These are phyloP conservation scores for Euphonia xanthogaster DNA, from an alignment of 2,797 vertebrate genomes.

Conservation along the genomic window DNA sequence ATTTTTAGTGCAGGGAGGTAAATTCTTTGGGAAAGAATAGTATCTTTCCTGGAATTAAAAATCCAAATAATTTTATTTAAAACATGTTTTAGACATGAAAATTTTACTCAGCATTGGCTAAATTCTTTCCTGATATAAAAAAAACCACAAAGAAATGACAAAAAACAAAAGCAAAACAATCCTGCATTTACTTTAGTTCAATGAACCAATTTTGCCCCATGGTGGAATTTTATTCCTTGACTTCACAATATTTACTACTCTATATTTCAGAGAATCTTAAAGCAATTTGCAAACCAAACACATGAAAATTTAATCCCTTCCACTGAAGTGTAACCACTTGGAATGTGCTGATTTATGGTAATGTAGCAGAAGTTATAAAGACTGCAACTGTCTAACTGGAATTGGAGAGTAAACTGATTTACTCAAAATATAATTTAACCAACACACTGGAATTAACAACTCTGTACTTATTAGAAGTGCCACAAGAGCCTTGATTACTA, in stretches of 20 bases:
- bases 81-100: background rate
- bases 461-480: background rate
- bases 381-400: background rate
- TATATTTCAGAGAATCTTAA: background rate
- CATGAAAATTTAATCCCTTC: background rate
- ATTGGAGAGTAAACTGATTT: background rate
- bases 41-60: background rate
- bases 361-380: background rate
- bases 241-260: background rate
- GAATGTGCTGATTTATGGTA: background rate
- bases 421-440: background rate
- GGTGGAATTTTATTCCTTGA: background rate
- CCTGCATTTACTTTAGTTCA: background rate
- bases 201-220: background rate
- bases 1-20: background rate
- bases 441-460: background rate
- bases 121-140: background rate
- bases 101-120: background rate
- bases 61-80: background rate
- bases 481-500: background rate
- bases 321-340: background rate
- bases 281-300: background rate
- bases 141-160: fast-evolving
- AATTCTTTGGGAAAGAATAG: background rate
- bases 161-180: background rate